phyloP scores from a whole-genome alignment of 2,113 vertebrate genomes.

The Chitala chitala region DNA sequence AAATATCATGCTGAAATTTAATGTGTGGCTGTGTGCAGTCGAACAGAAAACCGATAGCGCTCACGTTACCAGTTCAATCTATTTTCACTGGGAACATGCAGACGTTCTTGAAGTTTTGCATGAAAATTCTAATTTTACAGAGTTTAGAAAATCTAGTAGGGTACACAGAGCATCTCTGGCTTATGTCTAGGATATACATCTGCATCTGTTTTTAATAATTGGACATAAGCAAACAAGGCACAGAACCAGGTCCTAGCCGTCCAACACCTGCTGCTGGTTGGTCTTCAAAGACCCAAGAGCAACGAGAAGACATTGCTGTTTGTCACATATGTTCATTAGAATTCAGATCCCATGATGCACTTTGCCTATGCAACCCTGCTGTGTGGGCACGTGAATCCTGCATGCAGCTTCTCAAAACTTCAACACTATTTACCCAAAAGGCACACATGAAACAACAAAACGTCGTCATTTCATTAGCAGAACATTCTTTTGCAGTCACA shows the following conservation, averaged over 20 bases:
- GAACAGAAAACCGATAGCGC: background rate
- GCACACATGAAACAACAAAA: background rate
- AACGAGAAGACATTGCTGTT: background rate
- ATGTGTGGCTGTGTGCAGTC: background rate
- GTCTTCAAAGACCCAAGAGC: background rate
- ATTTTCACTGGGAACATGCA: background rate
- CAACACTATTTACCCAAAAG: background rate
- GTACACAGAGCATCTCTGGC: background rate
- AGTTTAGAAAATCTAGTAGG: background rate
- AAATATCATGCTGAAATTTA: background rate
- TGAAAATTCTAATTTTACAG: background rate
- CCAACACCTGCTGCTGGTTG: background rate
- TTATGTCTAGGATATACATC: background rate
- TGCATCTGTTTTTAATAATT: background rate
- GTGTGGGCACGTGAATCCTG: background rate
- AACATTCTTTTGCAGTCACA: background rate
- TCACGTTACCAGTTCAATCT: background rate
- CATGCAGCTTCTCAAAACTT: background rate
- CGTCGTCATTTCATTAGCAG: background rate
- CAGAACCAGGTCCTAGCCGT: too few species aligned
- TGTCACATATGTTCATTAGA: background rate
- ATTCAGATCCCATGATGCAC: background rate
- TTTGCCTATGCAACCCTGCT: background rate
- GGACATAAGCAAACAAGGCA: too few species aligned
- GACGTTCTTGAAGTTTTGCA: background rate